Evolutionary conservation across 2,113 vertebrate genomes (phyloP).

Genomic region (Ariopsis seemanni): DNA sequence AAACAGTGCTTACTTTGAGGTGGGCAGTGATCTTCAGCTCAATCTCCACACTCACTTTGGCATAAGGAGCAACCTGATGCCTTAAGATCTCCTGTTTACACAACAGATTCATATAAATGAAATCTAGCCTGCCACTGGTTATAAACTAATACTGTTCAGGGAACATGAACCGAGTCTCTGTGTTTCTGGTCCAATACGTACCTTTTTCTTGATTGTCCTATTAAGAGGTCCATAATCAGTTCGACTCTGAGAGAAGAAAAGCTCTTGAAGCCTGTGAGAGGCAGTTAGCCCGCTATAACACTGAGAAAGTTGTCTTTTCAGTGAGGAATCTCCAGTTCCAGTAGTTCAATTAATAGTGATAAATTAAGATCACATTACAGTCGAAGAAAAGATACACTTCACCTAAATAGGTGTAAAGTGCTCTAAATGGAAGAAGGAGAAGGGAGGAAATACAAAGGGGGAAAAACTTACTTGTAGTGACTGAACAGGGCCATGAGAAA

Average conservation of each 20-base stretch:
- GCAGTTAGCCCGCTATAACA: constrained; percentile 15
- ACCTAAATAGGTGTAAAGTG: background rate
- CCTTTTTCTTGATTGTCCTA: constrained; percentile 43
- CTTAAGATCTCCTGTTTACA: constrained; percentile 53
- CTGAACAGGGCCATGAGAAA: constrained; percentile 46
- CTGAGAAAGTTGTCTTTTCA: constrained; percentile 39
- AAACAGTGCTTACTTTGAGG: constrained; percentile 59
- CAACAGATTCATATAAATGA: background rate
- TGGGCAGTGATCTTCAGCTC: constrained; percentile 54
- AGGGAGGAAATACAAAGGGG: background rate
- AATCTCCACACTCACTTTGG: constrained; percentile 58
- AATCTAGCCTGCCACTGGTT: background rate
- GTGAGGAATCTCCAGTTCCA: constrained; percentile 22
- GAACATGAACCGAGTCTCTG: background rate
- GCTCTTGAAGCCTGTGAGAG: constrained; percentile 57
- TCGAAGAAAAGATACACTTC: background rate
- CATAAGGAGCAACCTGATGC: constrained; percentile 52
- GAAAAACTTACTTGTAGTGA: constrained; percentile 44
- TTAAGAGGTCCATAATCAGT: constrained; percentile 39
- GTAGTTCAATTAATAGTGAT: background rate
- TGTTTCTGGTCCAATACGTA: constrained; percentile 1
- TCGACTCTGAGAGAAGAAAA: constrained; percentile 57
- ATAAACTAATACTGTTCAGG: background rate
- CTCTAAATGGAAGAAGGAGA: background rate
- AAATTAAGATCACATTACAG: constrained; percentile 22